A percentile compares a stretch with the other conserved stretches of the same genome.
Conservation (phyloP, 2,888 invertebrate genomes). For the Lagria hirta region DNA sequence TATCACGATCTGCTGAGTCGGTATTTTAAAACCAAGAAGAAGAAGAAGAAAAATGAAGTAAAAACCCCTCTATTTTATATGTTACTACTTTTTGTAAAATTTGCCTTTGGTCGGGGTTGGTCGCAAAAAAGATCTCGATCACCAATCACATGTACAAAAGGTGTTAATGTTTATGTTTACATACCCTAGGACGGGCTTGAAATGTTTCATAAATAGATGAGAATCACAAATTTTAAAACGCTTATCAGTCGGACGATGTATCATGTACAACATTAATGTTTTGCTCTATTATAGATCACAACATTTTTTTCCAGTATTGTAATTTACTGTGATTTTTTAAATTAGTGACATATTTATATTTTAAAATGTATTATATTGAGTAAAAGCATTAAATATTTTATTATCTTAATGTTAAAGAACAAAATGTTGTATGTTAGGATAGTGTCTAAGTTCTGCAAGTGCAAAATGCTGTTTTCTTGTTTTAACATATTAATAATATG, state of each 20-base stretch:
- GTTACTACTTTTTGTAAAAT: conserved; percentile 18
- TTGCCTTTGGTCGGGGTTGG: conserved; percentile 22
- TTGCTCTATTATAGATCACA: no score
- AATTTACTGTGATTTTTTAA: conserved; percentile 27
- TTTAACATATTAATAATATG: no score
- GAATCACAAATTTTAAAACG: no score
- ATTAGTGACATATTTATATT: conserved; percentile 11
- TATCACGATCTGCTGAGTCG: conserved; percentile 94
- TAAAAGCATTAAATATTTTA: conserved; percentile 12
- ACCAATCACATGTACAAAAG: conserved; percentile 21
- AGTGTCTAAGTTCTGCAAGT: no score
- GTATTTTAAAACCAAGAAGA: conserved; percentile 67
- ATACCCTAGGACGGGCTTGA: no score
- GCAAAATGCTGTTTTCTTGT: no score
- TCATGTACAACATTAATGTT: no score
- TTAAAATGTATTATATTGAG: conserved; percentile 12
- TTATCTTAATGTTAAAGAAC: conserved; percentile 18
- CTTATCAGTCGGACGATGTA: no score
- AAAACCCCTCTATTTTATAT: conserved; percentile 25
- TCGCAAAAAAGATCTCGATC: no score
- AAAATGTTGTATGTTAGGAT: conserved; percentile 20
- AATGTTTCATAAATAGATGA: no score
- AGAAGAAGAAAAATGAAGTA: conserved; percentile 2
- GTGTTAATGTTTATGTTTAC: no score
- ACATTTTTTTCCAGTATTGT: conserved; percentile 23